These are phyloP conservation scores for Lucifuga dentata DNA, from an alignment of 2,113 vertebrate genomes.

Conservation along the genomic window DNA sequence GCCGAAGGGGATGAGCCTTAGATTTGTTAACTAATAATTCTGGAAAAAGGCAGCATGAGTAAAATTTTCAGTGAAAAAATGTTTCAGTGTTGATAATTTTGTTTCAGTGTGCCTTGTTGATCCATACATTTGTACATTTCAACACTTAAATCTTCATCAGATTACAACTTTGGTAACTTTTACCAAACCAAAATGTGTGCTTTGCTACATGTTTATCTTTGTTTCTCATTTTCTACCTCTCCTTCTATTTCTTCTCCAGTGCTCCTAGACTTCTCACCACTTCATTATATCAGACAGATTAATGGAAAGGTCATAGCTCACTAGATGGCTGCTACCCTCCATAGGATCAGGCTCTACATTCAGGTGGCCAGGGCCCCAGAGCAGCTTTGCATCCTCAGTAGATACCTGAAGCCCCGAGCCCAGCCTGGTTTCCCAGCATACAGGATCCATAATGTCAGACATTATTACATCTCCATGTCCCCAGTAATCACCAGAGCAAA, in stretches of 20 bases:
- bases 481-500: constrained; percentile 60
- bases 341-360: constrained; percentile 31
- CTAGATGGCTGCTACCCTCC: constrained; percentile 50
- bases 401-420: constrained; percentile 37
- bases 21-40: constrained; percentile 4
- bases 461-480: constrained; percentile 55
- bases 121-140: neutral
- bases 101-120: neutral
- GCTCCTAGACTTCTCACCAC: constrained; percentile 27
- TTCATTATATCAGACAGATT: constrained; percentile 46
- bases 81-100: neutral
- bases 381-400: constrained; percentile 39
- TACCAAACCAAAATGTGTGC: too few species aligned
- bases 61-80: neutral
- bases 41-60: neutral
- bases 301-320: constrained; percentile 69
- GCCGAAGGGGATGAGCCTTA: constrained; percentile 1
- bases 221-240: constrained; percentile 1
- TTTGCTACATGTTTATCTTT: too few species aligned
- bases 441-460: constrained; percentile 67
- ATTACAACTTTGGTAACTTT: too few species aligned
- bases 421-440: constrained; percentile 69
- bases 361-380: constrained; percentile 20
- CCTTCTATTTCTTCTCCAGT: constrained; percentile 19
- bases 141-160: too few species aligned